Evolutionary conservation across 2,113 vertebrate species (phyloP), one percentile per base, ranked within the genome.

Genomic region (Corvus cornix): DNA sequence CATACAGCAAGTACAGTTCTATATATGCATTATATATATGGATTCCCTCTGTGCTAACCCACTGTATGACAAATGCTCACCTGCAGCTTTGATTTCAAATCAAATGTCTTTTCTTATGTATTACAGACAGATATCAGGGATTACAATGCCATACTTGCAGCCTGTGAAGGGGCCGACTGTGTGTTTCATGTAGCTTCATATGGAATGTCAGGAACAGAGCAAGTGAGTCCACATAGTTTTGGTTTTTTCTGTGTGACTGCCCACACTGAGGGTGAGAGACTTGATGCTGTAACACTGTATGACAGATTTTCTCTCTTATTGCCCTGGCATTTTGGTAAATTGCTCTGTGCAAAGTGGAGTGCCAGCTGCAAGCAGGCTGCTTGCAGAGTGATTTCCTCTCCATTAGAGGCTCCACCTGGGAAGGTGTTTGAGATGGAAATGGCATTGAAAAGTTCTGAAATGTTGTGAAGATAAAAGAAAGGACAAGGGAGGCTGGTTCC

Each of bases 141-240:
- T 92, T 98, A 98, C 51, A 94, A 97, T 12, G 98, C 98, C 28
- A 95, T 99, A 27, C 94, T 97, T 76, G 97, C 94, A 26, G 97
- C 98, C 74, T 99, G 98, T 63, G 97, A 99, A 94, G 99, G 98
- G 5, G 98, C 98, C 12, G 98, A 99, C 93, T 99, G 99, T 58
- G 96, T 99, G 78, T 99, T 99, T 94, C 99, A 99, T 6, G 97
- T 98, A 18, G 99, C 99, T 7, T 99, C 99, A 33, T 99, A 99
- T 3, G 99, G 99, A 73, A 99, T 99, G 99, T 99, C 99, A 0
- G 99, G 99, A 62, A 98, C 96, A 79, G 99, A 99, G 59, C 99
- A 99, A 98, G 99, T 99, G 73, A 98, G 97, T 96, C 26, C 70
- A 52, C 51, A 60, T 10, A 17, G 16, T 56, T 87, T 52, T 26